Conservation (phyloP, 2,888 invertebrate genomes). For the Lasioglossum villosulum region DNA sequence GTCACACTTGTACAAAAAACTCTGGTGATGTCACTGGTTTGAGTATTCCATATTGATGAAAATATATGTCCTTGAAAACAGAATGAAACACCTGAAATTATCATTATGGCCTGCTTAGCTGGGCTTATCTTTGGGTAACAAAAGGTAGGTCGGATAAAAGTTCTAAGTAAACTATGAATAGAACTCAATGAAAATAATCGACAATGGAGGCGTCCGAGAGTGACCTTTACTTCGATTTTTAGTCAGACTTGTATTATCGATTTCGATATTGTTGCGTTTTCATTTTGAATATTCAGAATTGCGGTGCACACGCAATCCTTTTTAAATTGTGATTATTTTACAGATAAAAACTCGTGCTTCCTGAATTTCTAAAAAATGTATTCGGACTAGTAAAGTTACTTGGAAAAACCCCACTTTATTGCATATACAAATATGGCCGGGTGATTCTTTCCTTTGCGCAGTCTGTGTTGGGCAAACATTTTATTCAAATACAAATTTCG, state of each 20-base stretch:
- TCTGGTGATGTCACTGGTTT: slow-evolving; percentile 61
- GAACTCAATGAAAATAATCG: background rate
- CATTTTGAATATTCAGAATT: background rate
- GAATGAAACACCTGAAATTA: slow-evolving; percentile 4
- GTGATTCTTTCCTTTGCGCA: no score
- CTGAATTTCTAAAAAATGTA: no score
- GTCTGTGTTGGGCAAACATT: no score
- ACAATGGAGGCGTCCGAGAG: background rate
- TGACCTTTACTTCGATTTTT: background rate
- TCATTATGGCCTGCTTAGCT: background rate
- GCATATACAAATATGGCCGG: no score
- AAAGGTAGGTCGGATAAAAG: background rate
- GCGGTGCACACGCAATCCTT: background rate
- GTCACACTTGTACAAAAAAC: slow-evolving; percentile 60
- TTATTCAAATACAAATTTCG: no score
- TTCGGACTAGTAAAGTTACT: no score
- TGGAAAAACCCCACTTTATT: no score
- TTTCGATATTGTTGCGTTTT: background rate
- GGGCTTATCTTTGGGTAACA: background rate
- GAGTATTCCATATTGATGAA: slow-evolving; percentile 7
- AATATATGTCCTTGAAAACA: slow-evolving; percentile 2
- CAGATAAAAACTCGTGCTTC: no score
- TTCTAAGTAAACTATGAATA: background rate
- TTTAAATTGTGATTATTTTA: no score
- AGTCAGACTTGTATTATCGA: background rate